phyloP scores from a whole-genome alignment of 2,113 vertebrate species.

The Larimichthys polyactis region DNA sequence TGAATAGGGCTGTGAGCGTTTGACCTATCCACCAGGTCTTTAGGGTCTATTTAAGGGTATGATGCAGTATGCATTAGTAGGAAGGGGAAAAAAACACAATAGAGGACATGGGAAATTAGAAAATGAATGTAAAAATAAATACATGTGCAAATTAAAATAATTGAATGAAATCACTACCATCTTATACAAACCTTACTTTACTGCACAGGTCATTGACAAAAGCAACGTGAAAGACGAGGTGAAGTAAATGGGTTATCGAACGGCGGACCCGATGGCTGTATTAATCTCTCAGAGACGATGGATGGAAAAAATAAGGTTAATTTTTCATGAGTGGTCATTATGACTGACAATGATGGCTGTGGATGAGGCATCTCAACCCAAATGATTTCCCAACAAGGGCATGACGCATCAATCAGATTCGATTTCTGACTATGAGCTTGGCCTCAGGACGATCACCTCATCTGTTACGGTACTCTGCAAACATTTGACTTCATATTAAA shows the following conservation, averaged over 20 bases:
- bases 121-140: constrained; percentile 7
- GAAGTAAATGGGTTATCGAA: constrained; percentile 77
- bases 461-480: constrained; percentile 22
- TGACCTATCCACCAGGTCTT: constrained; percentile 34
- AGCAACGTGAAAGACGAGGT: constrained; percentile 51
- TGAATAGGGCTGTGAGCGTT: constrained; percentile 49
- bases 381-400: constrained; percentile 64
- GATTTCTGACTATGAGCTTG: constrained; percentile 33
- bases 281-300: constrained; percentile 61
- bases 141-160: constrained; percentile 27
- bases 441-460: constrained; percentile 30
- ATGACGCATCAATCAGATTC: constrained; percentile 65
- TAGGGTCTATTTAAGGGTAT: constrained; percentile 16
- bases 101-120: neutral
- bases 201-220: neutral
- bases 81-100: neutral
- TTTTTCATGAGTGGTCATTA: constrained; percentile 70
- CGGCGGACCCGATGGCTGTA: constrained; percentile 46
- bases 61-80: constrained; percentile 1
- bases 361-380: constrained; percentile 64
- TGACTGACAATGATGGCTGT: constrained; percentile 50
- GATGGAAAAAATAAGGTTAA: constrained; percentile 52
- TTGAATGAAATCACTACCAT: constrained; percentile 11
- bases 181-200: constrained; percentile 13
- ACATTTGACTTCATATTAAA: constrained; percentile 28